Percentiles rank a stretch among this genome's conserved stretches.
These are phyloP conservation scores for Chloroceryle aenea DNA, from an alignment of 2,113 vertebrate genomes.

Conservation along the genomic window DNA sequence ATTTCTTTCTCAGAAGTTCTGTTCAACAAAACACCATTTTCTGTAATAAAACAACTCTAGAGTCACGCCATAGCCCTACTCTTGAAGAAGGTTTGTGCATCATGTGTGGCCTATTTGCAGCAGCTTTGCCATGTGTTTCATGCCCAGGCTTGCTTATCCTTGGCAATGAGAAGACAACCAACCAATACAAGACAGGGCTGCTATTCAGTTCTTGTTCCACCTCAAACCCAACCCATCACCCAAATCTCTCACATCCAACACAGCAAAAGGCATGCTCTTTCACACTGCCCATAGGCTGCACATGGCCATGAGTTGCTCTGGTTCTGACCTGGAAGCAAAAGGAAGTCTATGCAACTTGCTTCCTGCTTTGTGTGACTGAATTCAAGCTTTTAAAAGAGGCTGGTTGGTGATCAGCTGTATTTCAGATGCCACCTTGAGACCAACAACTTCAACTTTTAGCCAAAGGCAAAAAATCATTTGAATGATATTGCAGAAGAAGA, in stretches of 20 bases:
- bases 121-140: not conserved
- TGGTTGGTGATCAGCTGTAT: not conserved
- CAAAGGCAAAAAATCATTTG: not conserved
- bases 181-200: not conserved
- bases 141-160: not conserved
- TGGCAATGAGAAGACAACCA: not conserved
- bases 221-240: not conserved
- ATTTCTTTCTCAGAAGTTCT: not conserved
- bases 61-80: not conserved
- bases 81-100: not conserved
- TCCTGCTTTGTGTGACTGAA: not conserved
- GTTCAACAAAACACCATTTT: not conserved
- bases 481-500: not conserved
- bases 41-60: not conserved
- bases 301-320: rapidly evolving
- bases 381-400: not conserved
- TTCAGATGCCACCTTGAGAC: not conserved
- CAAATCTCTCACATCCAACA: not conserved
- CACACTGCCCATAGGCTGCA: rapidly evolving
- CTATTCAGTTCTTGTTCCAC: not conserved
- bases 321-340: not conserved
- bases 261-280: not conserved
- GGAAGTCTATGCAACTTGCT: not conserved
- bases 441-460: not conserved
- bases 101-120: not conserved